Conservation (phyloP, 2,113 vertebrate species). For the Gobius niger region DNA sequence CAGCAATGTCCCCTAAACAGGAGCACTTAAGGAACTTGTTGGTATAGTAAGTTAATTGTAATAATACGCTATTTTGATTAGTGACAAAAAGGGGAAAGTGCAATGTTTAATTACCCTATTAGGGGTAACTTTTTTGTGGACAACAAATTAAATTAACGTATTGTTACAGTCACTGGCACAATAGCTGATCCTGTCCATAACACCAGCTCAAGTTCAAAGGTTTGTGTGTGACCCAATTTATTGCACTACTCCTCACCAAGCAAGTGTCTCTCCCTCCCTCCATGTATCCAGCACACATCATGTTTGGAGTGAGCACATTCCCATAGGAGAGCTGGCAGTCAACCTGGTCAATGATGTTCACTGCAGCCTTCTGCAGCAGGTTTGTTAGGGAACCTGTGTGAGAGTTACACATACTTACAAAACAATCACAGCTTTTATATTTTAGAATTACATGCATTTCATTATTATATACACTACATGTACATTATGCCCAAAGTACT, state of each 20-base stretch:
- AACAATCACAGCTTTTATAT: neutral
- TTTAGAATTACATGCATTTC: neutral
- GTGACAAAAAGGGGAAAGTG: neutral
- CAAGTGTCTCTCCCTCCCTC: conserved; percentile 89
- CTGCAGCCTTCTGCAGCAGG: conserved; percentile 87
- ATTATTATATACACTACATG: neutral
- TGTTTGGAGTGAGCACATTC: conserved; percentile 83
- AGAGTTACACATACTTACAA: neutral
- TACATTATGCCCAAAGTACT: conserved; percentile 17
- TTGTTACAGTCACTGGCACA: neutral
- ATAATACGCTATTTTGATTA: neutral
- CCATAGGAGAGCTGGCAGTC: conserved; percentile 87
- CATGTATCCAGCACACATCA: conserved; percentile 90
- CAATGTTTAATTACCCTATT: conserved; percentile 9
- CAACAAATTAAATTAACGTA: neutral
- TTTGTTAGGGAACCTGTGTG: conserved; percentile 80
- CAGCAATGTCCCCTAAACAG: conserved; percentile 23
- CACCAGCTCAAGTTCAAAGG: conserved; percentile 1
- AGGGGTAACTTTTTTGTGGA: conserved; percentile 31
- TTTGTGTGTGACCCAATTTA: neutral
- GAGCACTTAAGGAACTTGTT: conserved; percentile 4
- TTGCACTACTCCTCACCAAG: conserved; percentile 78
- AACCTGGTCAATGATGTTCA: conserved; percentile 82
- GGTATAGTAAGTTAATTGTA: conserved; percentile 1
- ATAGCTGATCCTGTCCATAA: conserved; percentile 10